phyloP scores from a whole-genome alignment of 2,797 vertebrate genomes.

The Pitangus sulphuratus region DNA sequence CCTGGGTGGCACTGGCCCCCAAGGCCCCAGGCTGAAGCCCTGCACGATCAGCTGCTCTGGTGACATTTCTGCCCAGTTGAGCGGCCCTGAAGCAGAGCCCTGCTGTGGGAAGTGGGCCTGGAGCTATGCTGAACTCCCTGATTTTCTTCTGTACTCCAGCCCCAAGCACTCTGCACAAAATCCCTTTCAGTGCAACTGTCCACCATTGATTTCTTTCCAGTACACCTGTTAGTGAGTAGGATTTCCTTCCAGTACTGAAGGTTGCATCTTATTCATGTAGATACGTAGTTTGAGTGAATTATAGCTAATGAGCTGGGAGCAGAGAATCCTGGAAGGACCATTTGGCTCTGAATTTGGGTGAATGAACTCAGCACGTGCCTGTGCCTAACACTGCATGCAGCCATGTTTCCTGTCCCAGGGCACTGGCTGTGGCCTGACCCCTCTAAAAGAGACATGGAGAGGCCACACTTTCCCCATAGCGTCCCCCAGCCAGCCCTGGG shows the following conservation, averaged over 20 bases:
- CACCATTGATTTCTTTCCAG: background rate
- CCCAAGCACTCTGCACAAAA: background rate
- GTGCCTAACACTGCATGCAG: background rate
- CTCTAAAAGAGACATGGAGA: background rate
- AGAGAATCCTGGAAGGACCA: background rate
- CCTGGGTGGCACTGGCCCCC: background rate
- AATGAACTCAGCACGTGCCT: background rate
- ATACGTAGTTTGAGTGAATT: background rate
- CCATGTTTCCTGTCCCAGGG: background rate
- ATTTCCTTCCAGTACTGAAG: background rate
- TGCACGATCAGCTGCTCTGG: rapidly evolving
- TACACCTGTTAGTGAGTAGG: background rate
- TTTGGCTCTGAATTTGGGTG: background rate
- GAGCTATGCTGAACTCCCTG: background rate
- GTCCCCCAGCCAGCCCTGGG: background rate
- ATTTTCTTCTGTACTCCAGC: background rate
- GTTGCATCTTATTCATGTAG: background rate
- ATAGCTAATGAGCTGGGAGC: background rate
- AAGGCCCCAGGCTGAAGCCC: background rate
- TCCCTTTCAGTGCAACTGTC: background rate
- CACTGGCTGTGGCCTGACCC: background rate
- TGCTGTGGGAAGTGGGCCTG: background rate
- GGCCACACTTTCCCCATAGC: background rate
- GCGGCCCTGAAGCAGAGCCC: rapidly evolving
- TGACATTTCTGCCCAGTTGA: rapidly evolving